Evolutionary conservation across 2,888 invertebrate species (phyloP).

Genomic region (Idaea dimidiata): DNA sequence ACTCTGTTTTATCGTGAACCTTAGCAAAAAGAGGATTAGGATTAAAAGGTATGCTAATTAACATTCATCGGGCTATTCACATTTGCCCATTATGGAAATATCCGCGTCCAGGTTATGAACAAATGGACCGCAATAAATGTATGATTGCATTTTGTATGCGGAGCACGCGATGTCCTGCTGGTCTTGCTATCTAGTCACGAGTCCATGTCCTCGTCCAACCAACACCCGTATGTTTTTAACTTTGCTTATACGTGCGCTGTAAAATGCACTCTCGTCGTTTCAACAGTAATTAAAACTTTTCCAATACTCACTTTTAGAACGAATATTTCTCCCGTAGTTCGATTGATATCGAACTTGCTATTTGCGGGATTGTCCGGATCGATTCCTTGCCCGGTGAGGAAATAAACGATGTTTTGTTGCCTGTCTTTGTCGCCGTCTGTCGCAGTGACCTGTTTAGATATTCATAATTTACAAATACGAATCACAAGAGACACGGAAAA

Average conservation of each 20-base stretch:
- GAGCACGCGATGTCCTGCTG: conserved; percentile 43
- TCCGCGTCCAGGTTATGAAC: conserved; percentile 47
- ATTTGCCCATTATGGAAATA: conserved; percentile 53
- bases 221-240: conserved; percentile 29
- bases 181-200: conserved; percentile 36
- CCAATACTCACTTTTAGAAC: conserved; percentile 90
- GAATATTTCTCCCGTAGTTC: conserved; percentile 96
- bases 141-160: conserved; percentile 58
- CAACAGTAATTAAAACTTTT: conserved; percentile 20
- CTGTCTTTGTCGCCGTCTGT: conserved; percentile 98
- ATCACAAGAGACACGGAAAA: background rate
- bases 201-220: conserved; percentile 30
- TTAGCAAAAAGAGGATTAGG: background rate
- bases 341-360: conserved; percentile 97
- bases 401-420: conserved; percentile 96
- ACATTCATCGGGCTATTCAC: conserved; percentile 42
- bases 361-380: conserved; percentile 97
- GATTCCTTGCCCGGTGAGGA: conserved; percentile 96
- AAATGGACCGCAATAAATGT: conserved; percentile 58
- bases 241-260: conserved; percentile 10
- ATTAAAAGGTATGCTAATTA: conserved; percentile 31
- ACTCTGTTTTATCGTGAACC: background rate
- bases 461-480: conserved; percentile 4
- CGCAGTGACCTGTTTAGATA: conserved; percentile 89
- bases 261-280: conserved; percentile 13